Conservation (phyloP, 2,797 vertebrate genomes). For the Gastrophryne carolinensis region DNA sequence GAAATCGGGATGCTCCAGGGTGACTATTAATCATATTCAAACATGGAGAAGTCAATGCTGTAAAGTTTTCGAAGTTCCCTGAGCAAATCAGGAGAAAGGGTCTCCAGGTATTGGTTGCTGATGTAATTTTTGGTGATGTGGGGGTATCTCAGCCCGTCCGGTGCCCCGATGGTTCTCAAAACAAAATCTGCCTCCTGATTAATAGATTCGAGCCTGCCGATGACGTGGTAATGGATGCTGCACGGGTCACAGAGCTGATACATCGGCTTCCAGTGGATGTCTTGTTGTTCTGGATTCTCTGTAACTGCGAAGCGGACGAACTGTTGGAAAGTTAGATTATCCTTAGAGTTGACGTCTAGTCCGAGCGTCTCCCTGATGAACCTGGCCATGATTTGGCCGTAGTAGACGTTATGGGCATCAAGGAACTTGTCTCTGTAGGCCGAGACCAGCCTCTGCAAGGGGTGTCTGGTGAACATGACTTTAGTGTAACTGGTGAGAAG, state of each 20-base stretch:
- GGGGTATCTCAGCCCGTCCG: constrained; percentile 55
- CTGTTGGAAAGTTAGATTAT: constrained; percentile 62
- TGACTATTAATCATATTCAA: too few species aligned
- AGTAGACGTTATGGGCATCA: too few species aligned
- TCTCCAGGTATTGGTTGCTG: too few species aligned
- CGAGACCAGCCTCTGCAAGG: constrained; percentile 63
- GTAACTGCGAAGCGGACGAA: constrained; percentile 57
- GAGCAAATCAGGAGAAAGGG: too few species aligned
- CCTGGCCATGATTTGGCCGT: too few species aligned
- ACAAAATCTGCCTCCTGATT: constrained; percentile 56
- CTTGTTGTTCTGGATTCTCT: background rate
- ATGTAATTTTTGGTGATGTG: too few species aligned
- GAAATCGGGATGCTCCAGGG: too few species aligned
- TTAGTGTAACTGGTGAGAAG: constrained; percentile 62
- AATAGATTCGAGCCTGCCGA: constrained; percentile 63
- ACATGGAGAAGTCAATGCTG: too few species aligned
- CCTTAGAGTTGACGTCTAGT: constrained; percentile 56
- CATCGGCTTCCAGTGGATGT: constrained; percentile 66
- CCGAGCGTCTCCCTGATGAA: too few species aligned
- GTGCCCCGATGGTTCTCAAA: constrained; percentile 57
- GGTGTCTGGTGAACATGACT: constrained; percentile 65
- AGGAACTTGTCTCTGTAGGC: constrained; percentile 67
- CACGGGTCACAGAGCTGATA: constrained; percentile 65
- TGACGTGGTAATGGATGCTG: constrained; percentile 60
- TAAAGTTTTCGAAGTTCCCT: too few species aligned